Evolutionary conservation across 2,888 invertebrate genomes (phyloP), one percentile per base, ranked within the genome.

Genomic region (Desoria tigrina): DNA sequence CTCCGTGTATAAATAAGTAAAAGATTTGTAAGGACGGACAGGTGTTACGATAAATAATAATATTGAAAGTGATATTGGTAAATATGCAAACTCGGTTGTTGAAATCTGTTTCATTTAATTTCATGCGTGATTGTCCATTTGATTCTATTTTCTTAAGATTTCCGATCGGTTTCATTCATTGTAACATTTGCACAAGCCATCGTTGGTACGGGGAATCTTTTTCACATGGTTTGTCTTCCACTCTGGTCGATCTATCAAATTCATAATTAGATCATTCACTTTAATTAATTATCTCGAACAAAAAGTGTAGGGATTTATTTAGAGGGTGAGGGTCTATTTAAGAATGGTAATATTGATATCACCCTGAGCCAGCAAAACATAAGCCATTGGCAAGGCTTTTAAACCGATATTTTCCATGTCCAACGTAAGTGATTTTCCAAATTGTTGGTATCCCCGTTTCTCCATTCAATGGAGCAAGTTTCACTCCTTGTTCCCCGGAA

Each of bases 361-460:
- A 67, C 67, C 63, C 57, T 37, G 60, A 53, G 23, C 59, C 59
- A 55, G 49, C 28, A 9, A 60, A 27, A 21, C 67, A 67, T 14
- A 50, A 24, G 18, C 56, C 51, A n/a, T 21, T 56, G 3, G 27
- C 28, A 6, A 45, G 42, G 60, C 42, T 67, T 27, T 28, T 18
- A 49, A 67, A 64, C n/a, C 60, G 67, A 23, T 53, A 67, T 26
- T 67, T 67, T 23, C 67, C 67, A 51, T 67, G 67, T 6, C 63
- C 67, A 16, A 67, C 67, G 28, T 67, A 67, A 16, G 28, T 51
- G 49, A 63, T 56, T 42, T 64, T 60, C 67, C 67, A 67, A 18
- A 63, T 39, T 51, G 39, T 50, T 14, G 37, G 26, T 39, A 58
- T 56, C 23, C 39, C 39, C 9, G 37, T 39, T 50, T 50, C 39